phyloP scores from a whole-genome alignment of 2,797 vertebrate species.

The Huso huso region DNA sequence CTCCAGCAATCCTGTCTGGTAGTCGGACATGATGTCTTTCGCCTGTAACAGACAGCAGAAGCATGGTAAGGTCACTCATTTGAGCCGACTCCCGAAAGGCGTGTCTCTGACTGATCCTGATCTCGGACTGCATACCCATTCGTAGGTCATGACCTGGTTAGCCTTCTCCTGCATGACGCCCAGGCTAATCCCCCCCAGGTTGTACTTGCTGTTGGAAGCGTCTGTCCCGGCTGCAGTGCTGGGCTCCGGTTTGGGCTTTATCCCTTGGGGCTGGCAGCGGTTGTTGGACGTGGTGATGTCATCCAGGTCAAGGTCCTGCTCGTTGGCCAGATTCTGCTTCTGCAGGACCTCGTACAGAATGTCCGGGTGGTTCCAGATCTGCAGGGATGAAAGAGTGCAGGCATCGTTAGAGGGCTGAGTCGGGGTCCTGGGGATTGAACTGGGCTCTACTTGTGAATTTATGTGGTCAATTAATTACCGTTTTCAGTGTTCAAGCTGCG shows the following conservation, averaged over 20 bases:
- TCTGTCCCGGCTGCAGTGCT: slow-evolving; percentile 50
- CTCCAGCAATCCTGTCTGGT: slow-evolving; percentile 81
- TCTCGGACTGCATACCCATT: slow-evolving; percentile 71
- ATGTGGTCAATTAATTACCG: too few relatives aligned
- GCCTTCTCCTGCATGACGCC: slow-evolving; percentile 83
- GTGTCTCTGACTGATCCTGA: too few relatives aligned
- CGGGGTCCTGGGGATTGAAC: too few relatives aligned
- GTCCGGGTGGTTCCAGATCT: slow-evolving; percentile 99
- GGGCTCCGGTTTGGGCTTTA: slow-evolving; percentile 57
- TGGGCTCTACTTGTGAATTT: too few relatives aligned
- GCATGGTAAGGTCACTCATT: too few relatives aligned
- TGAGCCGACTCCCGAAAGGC: too few relatives aligned
- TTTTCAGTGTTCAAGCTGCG: too few relatives aligned
- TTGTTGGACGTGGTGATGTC: slow-evolving; percentile 76
- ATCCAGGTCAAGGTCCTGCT: slow-evolving; percentile 93
- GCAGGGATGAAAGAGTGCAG: slow-evolving; percentile 6
- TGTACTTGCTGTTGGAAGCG: slow-evolving; percentile 78
- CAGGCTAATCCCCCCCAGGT: slow-evolving; percentile 61
- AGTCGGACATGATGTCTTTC: slow-evolving; percentile 85
- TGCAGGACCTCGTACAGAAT: slow-evolving; percentile 91
- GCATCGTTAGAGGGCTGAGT: neutral
- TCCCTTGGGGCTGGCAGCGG: slow-evolving; percentile 65
- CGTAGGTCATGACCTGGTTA: slow-evolving; percentile 95
- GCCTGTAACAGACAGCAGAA: slow-evolving; percentile 55
- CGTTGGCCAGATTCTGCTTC: slow-evolving; percentile 88